phyloP scores from a whole-genome alignment of 1,140 invertebrate species.

The Ceratosolen fusciceps region DNA sequence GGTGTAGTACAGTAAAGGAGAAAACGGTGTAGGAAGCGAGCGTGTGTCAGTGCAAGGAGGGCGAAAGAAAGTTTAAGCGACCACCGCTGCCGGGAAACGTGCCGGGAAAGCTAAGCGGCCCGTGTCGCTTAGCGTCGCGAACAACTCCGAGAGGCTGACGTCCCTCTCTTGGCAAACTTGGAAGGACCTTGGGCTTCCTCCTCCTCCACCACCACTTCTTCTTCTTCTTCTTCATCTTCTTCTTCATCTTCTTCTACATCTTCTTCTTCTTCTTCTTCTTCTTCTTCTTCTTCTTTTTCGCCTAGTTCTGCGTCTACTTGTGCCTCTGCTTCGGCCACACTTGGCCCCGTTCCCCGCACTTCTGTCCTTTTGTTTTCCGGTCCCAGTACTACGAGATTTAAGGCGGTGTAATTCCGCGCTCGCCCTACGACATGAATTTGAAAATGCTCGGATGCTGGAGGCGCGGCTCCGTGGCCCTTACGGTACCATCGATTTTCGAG shows the following conservation, averaged over 20 bases:
- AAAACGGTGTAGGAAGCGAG: too few relatives aligned
- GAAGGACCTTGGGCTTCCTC: not conserved
- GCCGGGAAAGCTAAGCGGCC: slow-evolving; percentile 15
- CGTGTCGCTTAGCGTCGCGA: not conserved
- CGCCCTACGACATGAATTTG: not conserved
- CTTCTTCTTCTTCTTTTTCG: not conserved
- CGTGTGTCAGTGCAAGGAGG: not conserved
- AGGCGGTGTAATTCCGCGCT: not conserved
- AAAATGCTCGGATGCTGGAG: not conserved
- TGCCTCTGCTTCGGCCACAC: too few relatives aligned
- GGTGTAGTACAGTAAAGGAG: too few relatives aligned
- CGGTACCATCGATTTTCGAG: too few relatives aligned
- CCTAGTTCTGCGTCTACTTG: not conserved
- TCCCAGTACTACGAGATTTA: not conserved
- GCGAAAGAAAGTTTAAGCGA: slow-evolving; percentile 25
- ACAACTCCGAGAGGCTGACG: not conserved
- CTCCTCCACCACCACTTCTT: not conserved
- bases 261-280: not conserved
- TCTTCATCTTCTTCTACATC: not conserved
- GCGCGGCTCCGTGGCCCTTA: too few relatives aligned
- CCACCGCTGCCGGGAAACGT: slow-evolving; percentile 5
- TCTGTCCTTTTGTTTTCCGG: not conserved
- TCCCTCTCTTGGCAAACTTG: slow-evolving; percentile 7
- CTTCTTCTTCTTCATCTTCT: not conserved
- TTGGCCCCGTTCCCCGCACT: not conserved